A percentile compares a stretch with the other conserved stretches of the same genome.
Conservation (phyloP, 2,797 vertebrate species). For the Fistularia commersonii region DNA sequence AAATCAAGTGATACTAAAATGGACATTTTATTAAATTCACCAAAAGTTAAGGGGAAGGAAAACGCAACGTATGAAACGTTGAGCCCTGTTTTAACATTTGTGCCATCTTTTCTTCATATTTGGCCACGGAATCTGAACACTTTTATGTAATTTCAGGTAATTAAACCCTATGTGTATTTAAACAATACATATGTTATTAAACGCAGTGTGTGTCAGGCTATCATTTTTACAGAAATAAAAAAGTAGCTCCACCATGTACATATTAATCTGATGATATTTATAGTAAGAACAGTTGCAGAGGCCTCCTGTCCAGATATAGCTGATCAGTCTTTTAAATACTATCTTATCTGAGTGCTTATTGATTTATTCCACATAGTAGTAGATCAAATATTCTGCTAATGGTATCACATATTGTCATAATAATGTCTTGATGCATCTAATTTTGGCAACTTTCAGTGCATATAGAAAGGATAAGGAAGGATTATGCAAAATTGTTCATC, state of each 20-base stretch:
- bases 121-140: constrained; percentile 20
- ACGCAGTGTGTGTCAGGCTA: constrained; percentile 7
- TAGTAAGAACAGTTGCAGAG: constrained; percentile 3
- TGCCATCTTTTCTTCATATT: constrained; percentile 44
- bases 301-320: constrained; percentile 1
- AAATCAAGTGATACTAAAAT: constrained; percentile 28
- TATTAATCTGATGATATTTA: constrained; percentile 24
- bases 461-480: constrained; percentile 8
- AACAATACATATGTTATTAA: constrained; percentile 2
- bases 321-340: constrained; percentile 5
- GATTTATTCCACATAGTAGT: constrained; percentile 9
- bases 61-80: constrained; percentile 52
- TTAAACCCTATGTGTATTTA: not conserved
- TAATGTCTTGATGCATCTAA: constrained; percentile 21
- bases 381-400: constrained; percentile 11
- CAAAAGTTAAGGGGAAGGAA: constrained; percentile 40
- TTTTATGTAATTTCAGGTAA: not conserved
- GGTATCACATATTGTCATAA: constrained; percentile 27
- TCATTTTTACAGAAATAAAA: constrained; percentile 12
- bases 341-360: constrained; percentile 1
- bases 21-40: constrained; percentile 11
- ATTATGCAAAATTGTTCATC: not conserved
- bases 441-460: constrained; percentile 8
- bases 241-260: constrained; percentile 6
- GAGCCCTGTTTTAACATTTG: constrained; percentile 34